Evolutionary conservation across 2,888 invertebrate species (phyloP), one percentile per base, ranked within the genome.

Genomic region (Mythimna vitellina): DNA sequence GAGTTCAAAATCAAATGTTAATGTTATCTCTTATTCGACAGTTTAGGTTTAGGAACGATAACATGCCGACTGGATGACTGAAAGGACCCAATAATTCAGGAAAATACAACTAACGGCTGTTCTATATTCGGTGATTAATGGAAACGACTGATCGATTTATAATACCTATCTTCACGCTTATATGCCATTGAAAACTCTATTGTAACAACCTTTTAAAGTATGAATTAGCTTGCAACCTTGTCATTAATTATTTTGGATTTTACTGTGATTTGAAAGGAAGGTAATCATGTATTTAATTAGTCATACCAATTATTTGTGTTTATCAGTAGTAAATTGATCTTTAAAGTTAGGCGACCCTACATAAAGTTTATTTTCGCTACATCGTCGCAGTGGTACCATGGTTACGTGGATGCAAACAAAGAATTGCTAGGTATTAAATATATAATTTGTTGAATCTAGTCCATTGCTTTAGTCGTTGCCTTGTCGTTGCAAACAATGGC

Each of bases 381-480:
- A 38, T 51, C 14, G 25, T 65, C 17, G 56, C n/a, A 14, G 57
- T 35, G 64, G 54, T 65, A 71, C 85, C 80, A 84, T 84, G 79
- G 57, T 46, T 76, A 84, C 85, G 65, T 49, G 58, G 35, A 65
- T 14, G 32, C 60, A 51, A 83, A 84, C 76, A 85, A 82, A 84
- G 64, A 61, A 46, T 38, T 49, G 20, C 10, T 60, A 70, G 25
- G 29, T 57, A 56, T 42, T 29, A 56, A 49, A 51, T 58, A 62
- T 65, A 63, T 56, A 69, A 49, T 76, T 76, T 69, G 54, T 77
- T 70, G 53, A 83, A 56, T 73, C 58, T 72, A 70, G 66, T 61
- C 57, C 49, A 69, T 46, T 73, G 65, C 46, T 69, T 62, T 32
- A 78, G 62, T 76, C 42, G 38, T 49, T 51, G 51, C 54, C 70